Conservation (phyloP, 2,113 vertebrate species). For the Embiotoca jacksoni region DNA sequence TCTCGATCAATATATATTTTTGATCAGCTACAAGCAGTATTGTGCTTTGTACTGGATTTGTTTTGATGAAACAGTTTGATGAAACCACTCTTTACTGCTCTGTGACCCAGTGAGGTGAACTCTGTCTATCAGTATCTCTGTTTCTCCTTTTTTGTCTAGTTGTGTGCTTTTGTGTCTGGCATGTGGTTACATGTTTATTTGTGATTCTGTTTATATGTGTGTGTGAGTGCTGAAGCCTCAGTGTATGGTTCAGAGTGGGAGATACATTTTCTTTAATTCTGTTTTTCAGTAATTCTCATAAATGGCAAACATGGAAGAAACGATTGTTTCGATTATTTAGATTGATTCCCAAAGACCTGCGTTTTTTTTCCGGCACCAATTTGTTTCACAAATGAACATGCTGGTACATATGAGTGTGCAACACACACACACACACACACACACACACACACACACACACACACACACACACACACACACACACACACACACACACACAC, state of each 20-base stretch:
- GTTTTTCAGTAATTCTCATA: constrained; percentile 24
- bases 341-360: constrained; percentile 53
- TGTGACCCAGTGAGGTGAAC: neutral
- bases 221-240: constrained; percentile 9
- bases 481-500: too few species aligned
- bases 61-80: neutral
- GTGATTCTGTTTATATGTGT: neutral
- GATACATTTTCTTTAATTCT: constrained; percentile 18
- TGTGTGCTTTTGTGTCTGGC: constrained; percentile 6
- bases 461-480: neutral
- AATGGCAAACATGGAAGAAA: constrained; percentile 44
- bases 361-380: constrained; percentile 29
- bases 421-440: constrained; percentile 6
- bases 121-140: neutral
- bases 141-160: neutral
- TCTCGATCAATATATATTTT: constrained; percentile 36
- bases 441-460: constrained; percentile 7
- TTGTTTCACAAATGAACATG: constrained; percentile 58
- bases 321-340: constrained; percentile 57
- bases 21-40: constrained; percentile 18
- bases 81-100: neutral
- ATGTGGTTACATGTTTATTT: constrained; percentile 2
- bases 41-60: constrained; percentile 22
- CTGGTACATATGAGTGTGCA: neutral
- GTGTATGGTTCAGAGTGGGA: neutral